A percentile compares a stretch with the other conserved stretches of the same genome.
These are phyloP conservation scores for Argya squamiceps DNA, from an alignment of 2,797 vertebrate genomes.

Conservation along the genomic window DNA sequence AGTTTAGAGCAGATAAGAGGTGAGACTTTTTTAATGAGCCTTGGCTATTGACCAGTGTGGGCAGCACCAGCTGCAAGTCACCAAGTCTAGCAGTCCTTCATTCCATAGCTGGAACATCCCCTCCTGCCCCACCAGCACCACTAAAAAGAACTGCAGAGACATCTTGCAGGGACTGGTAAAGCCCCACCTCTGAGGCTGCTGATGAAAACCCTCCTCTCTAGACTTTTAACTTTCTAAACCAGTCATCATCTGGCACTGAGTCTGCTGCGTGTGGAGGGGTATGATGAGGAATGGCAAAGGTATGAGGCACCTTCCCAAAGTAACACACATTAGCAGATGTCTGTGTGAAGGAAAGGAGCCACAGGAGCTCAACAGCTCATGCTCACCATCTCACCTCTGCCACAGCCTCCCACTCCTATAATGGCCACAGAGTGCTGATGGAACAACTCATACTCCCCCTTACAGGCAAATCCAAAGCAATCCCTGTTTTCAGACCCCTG, in stretches of 20 bases:
- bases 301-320: background rate
- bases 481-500: background rate
- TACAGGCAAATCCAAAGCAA: background rate
- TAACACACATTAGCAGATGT: background rate
- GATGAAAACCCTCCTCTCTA: background rate
- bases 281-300: background rate
- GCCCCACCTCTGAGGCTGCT: background rate
- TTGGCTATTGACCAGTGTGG: background rate
- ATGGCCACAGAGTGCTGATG: background rate
- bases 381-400: background rate
- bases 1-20: background rate
- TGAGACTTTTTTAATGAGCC: background rate
- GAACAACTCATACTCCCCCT: background rate
- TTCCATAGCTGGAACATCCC: background rate
- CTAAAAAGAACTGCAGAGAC: background rate
- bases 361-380: background rate
- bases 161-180: background rate
- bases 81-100: background rate
- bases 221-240: background rate
- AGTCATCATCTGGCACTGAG: background rate
- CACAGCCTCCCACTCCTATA: background rate
- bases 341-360: background rate
- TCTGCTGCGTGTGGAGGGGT: background rate
- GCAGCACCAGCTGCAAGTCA: background rate
- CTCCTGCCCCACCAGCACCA: background rate